phyloP scores from a whole-genome alignment of 2,797 vertebrate genomes.

The Astyanax mexicanus region DNA sequence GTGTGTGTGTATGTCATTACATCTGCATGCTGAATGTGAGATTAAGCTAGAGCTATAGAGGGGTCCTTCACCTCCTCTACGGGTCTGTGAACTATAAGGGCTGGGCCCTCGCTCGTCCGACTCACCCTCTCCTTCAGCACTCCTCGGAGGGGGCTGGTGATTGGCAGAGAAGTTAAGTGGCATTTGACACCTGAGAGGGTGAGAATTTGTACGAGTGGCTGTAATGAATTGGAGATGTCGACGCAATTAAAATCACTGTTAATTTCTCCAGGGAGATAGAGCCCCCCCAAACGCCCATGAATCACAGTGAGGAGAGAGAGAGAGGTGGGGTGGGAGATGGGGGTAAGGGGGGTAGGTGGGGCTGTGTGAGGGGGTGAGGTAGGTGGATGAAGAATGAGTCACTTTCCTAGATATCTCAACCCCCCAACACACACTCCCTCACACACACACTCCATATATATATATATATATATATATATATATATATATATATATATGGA shows the following conservation, averaged over 20 bases:
- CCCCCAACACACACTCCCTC: background rate
- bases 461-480: no score
- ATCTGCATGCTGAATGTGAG: background rate
- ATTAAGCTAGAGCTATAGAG: conserved; percentile 24
- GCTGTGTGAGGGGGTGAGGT: no score
- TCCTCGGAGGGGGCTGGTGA: conserved; percentile 76
- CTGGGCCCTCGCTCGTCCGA: background rate
- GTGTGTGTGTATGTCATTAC: background rate
- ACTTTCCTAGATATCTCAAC: conserved; percentile 39
- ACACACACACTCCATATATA: no score
- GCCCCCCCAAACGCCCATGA: conserved; percentile 63
- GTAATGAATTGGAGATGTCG: conserved; percentile 84
- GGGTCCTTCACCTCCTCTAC: conserved; percentile 18
- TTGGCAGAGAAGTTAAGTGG: conserved; percentile 86
- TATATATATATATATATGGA: conserved; percentile 33
- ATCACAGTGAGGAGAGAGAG: conserved; percentile 54
- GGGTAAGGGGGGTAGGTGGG: background rate
- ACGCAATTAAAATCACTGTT: conserved; percentile 85
- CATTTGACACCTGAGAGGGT: conserved; percentile 85
- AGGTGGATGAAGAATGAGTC: conserved; percentile 50
- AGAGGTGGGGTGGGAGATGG: background rate
- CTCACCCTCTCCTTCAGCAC: conserved; percentile 60
- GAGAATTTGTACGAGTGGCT: conserved; percentile 73
- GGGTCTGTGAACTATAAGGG: conserved; percentile 21
- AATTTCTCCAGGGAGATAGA: conserved; percentile 84